phyloP scores from a whole-genome alignment of 2,113 vertebrate species.

The Ranitomeya variabilis region DNA sequence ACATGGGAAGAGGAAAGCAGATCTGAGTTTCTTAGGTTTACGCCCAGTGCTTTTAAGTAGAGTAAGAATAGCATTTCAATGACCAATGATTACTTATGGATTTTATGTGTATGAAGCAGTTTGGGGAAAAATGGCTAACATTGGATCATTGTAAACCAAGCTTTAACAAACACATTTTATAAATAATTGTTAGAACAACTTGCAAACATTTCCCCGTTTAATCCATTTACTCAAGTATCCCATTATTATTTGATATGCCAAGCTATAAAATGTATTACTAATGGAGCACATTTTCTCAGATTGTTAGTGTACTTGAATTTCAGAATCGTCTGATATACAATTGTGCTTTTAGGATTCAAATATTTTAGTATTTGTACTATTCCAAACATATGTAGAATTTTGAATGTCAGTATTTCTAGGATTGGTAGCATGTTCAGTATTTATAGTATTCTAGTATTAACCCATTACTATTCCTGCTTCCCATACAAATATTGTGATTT shows the following conservation, averaged over 20 bases:
- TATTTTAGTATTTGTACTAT: background rate
- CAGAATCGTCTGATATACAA: background rate
- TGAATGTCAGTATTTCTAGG: background rate
- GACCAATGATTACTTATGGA: background rate
- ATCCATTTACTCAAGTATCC: background rate
- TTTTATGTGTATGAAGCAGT: background rate
- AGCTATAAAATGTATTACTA: background rate
- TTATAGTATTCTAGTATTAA: background rate
- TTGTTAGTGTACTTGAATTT: background rate
- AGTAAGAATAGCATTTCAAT: background rate
- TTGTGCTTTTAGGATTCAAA: background rate
- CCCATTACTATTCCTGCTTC: background rate
- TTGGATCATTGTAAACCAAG: background rate
- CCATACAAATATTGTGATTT: background rate
- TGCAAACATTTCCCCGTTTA: background rate
- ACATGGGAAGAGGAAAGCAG: slow-evolving; percentile 1
- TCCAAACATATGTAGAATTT: background rate
- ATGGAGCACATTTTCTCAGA: background rate
- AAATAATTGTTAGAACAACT: background rate
- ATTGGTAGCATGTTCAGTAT: background rate
- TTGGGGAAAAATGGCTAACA: background rate
- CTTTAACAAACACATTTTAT: background rate
- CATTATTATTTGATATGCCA: too few relatives aligned
- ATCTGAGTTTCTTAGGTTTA: slow-evolving; percentile 1
- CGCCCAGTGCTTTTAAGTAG: background rate